Conservation (phyloP, 2,888 invertebrate genomes). For the Eugnorisma glareosa region DNA sequence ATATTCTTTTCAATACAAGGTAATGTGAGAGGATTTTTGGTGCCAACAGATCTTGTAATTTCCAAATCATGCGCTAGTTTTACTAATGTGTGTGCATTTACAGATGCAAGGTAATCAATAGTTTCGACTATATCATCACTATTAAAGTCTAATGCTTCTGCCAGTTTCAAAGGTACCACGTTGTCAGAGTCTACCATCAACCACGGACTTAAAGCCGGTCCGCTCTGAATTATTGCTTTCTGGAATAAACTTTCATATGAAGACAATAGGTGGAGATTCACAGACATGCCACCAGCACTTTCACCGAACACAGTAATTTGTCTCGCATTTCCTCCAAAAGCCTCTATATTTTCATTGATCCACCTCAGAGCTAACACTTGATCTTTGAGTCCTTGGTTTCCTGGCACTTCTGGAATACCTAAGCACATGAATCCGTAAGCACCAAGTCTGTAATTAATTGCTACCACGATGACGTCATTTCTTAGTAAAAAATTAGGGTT, state of each 20-base stretch:
- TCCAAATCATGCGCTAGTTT: slow-evolving; percentile 26
- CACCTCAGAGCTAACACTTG: slow-evolving; percentile 72
- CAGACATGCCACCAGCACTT: slow-evolving; percentile 69
- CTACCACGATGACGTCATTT: slow-evolving; percentile 50
- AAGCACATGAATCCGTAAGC: slow-evolving; percentile 72
- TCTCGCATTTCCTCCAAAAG: slow-evolving; percentile 70
- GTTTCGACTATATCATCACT: slow-evolving; percentile 34
- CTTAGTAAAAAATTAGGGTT: slow-evolving; percentile 19
- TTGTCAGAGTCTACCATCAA: slow-evolving; percentile 11
- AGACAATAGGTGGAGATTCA: slow-evolving; percentile 47
- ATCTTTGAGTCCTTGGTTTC: slow-evolving; percentile 76
- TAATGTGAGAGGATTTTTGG: slow-evolving; percentile 10
- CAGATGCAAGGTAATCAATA: slow-evolving; percentile 26
- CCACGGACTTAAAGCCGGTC: slow-evolving; percentile 45
- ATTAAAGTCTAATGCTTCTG: slow-evolving; percentile 34
- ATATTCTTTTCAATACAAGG: slow-evolving; percentile 45
- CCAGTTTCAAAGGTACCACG: slow-evolving; percentile 32
- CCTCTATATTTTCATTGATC: slow-evolving; percentile 72
- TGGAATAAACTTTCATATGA: slow-evolving; percentile 47
- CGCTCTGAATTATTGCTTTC: slow-evolving; percentile 54
- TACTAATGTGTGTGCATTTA: slow-evolving; percentile 23
- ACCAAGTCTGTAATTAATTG: slow-evolving; percentile 54
- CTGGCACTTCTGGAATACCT: slow-evolving; percentile 68
- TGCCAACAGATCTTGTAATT: neutral
- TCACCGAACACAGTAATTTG: slow-evolving; percentile 69